Evolutionary conservation across 2,888 invertebrate genomes (phyloP).

Genomic region (Drosophila macrospina): DNA sequence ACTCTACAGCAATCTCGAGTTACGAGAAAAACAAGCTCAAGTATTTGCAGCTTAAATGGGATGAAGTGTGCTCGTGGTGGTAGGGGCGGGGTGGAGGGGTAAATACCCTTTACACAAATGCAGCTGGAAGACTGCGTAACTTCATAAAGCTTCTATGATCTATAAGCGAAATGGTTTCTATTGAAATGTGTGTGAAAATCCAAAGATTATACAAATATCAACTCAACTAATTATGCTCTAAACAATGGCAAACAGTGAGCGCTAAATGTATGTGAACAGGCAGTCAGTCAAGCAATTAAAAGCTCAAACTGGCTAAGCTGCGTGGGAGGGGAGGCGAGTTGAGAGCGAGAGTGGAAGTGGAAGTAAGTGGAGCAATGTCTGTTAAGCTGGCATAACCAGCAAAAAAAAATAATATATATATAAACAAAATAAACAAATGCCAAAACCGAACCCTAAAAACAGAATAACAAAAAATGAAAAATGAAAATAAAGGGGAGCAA

Average conservation of each 20-base stretch:
- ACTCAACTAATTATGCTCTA: constrained; percentile 8
- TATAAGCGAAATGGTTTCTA: background rate
- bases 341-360: background rate
- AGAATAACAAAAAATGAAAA: background rate
- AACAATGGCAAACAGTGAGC: constrained; percentile 40
- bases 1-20: background rate
- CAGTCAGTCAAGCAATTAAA: constrained; percentile 55
- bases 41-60: constrained; percentile 2
- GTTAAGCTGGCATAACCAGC: constrained; percentile 21
- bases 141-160: no score
- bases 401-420: no score
- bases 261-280: constrained; percentile 45
- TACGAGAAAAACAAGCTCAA: background rate
- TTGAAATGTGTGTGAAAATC: background rate
- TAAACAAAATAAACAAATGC: constrained; percentile 8
- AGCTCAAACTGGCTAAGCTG: constrained; percentile 52
- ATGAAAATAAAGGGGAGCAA: constrained; percentile 8
- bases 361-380: constrained; percentile 1
- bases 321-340: background rate
- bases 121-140: background rate
- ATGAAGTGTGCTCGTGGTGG: no score
- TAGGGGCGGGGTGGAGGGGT: no score
- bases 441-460: background rate
- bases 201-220: background rate
- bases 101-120: background rate